Percentiles rank a stretch among this genome's conserved stretches.
phyloP scores from a whole-genome alignment of 2,888 invertebrate species.

The Ormyrus nitidulus region DNA sequence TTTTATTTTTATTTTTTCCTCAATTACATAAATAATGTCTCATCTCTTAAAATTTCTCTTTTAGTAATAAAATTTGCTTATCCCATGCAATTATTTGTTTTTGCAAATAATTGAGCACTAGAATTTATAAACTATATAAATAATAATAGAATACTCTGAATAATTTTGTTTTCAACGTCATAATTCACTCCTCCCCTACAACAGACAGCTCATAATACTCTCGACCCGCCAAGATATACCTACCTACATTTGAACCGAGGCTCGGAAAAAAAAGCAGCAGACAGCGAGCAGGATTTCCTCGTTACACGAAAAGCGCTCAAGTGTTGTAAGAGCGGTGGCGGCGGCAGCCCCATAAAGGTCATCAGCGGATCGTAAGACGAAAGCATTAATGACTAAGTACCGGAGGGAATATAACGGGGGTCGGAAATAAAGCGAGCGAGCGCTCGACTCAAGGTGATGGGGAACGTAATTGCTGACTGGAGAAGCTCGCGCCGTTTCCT shows the following conservation, averaged over 20 bases:
- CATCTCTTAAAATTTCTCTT: no score
- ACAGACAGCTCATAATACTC: conserved; percentile 9
- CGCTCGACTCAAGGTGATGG: conserved; percentile 51
- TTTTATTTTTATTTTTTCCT: no score
- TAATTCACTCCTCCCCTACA: neutral
- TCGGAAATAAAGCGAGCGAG: conserved; percentile 27
- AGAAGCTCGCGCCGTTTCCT: conserved; percentile 61
- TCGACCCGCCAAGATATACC: no score
- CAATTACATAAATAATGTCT: no score
- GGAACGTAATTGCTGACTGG: conserved; percentile 71
- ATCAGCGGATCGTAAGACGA: conserved; percentile 55
- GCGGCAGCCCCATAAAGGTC: conserved; percentile 4
- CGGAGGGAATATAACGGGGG: conserved; percentile 52
- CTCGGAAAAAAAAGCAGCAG: conserved; percentile 2
- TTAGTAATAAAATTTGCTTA: no score
- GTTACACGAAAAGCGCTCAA: conserved; percentile 8
- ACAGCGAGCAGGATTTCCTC: conserved; percentile 32
- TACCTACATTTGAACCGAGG: neutral
- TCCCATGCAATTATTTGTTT: no score
- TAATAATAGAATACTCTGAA: no score
- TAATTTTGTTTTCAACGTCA: no score
- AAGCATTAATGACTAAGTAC: conserved; percentile 58
- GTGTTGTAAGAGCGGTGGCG: no score
- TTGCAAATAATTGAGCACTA: no score
- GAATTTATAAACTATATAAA: no score